Base-by-base conservation (phyloP, 2,888 invertebrate species). In the Clunio marinus region DNA sequence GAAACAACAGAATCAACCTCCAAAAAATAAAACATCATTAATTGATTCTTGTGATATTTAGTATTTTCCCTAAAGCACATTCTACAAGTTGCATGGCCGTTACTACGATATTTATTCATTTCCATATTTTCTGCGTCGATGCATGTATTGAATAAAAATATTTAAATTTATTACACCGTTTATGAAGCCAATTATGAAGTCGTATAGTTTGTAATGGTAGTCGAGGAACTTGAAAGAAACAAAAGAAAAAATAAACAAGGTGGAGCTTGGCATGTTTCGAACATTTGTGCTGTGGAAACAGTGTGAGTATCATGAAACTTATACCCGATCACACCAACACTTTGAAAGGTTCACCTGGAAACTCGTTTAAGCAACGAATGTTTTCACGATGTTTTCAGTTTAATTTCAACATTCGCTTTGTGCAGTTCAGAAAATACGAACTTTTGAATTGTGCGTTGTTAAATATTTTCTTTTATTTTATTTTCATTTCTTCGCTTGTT, bases 321-420 rank as follows among this genome's bases (percentile, higher is more conserved):
- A 51, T 45, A 65, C 46, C 46, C 27, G 45, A 28, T 45, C 20
- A 46, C 25, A 46, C 63, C 46, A 46, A 51, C 51, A 51, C 51
- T 20, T 7, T 22, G 10, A 41, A 17, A 22, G 15, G 17, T 2
- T 51, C 17, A 51, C 51, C 51, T 51, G 51, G 27, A 57, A 59
- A 59, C 59, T 35, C 59, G 59, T 59, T 59, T 59, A 45, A 28
- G n/a, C 46, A 13, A 22, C 45, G 45, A 35, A 66, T 66, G 66
- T 66, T 66, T 51, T 28, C 13, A n/a, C 46, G 27, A 35, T 66
- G 46, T 65, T 65, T 66, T 66, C 66, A 66, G 66, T 66, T 55
- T 24, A 28, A 35, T 51, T 66, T 66, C 66, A 66, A 66, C 66
- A 55, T 66, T 66, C 55, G 66, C 55, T 55, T 66, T 22, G 66